phyloP scores from a whole-genome alignment of 2,888 invertebrate species.

The Dicranocentrus wangi region DNA sequence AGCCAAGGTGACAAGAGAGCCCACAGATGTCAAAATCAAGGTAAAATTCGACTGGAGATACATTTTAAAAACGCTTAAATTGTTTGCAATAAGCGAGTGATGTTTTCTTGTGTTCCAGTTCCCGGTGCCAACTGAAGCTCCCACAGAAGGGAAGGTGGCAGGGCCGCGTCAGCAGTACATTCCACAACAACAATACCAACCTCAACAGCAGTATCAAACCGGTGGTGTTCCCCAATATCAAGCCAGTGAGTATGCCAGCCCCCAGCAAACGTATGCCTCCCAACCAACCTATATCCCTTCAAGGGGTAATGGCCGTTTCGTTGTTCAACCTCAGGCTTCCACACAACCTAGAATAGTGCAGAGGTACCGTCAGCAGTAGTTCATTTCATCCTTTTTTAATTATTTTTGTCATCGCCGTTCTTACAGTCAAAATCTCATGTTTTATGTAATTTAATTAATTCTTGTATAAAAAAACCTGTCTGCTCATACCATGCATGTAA shows the following conservation, averaged over 20 bases:
- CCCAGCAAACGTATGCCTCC: slow-evolving; percentile 27
- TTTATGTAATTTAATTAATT: slow-evolving; percentile 14
- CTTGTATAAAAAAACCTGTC: neutral
- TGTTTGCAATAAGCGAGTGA: neutral
- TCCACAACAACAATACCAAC: slow-evolving; percentile 39
- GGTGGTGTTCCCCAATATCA: slow-evolving; percentile 28
- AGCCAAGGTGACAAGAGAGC: slow-evolving; percentile 79
- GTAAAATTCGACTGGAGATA: slow-evolving; percentile 25
- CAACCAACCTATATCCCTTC: slow-evolving; percentile 19
- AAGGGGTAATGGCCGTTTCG: neutral
- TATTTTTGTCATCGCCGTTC: neutral
- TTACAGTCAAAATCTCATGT: neutral
- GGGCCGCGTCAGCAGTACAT: slow-evolving; percentile 33
- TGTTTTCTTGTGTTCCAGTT: too few species aligned
- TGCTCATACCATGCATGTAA: neutral
- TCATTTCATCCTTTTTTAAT: neutral
- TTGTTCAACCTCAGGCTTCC: slow-evolving; percentile 21
- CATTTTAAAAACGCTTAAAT: neutral
- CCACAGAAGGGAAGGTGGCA: slow-evolving; percentile 35
- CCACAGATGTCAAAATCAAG: slow-evolving; percentile 87
- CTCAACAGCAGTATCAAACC: slow-evolving; percentile 39
- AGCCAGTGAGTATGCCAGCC: slow-evolving; percentile 1
- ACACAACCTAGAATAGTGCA: slow-evolving; percentile 32
- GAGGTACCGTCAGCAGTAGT: slow-evolving; percentile 23
- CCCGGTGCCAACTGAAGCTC: slow-evolving; percentile 70